Evolutionary conservation across 2,113 vertebrate species (phyloP).

Genomic region (Sorex araneus): DNA sequence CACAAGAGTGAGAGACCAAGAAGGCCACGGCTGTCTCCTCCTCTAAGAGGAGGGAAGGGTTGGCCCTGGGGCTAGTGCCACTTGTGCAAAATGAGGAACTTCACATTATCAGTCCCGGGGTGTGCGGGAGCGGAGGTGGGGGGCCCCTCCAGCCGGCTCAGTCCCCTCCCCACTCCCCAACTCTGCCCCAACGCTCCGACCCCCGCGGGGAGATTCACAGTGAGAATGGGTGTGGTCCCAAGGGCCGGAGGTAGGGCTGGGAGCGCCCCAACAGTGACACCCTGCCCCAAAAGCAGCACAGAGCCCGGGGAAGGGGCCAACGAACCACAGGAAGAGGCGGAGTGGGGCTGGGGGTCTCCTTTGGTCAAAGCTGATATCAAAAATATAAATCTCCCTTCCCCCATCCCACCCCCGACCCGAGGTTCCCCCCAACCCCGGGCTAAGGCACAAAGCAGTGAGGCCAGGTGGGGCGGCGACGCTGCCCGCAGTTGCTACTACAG

Average conservation of each 20-base stretch:
- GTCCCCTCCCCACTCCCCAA: conserved; percentile 78
- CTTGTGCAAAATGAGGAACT: conserved; percentile 88
- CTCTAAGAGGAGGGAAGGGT: conserved; percentile 60
- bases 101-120: conserved; percentile 86
- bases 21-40: conserved; percentile 53
- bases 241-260: conserved; percentile 85
- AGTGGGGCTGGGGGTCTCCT: conserved; percentile 82
- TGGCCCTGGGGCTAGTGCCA: conserved; percentile 85
- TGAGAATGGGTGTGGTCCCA: conserved; percentile 85
- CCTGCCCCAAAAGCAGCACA: conserved; percentile 79
- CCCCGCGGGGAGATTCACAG: conserved; percentile 85
- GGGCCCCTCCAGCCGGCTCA: conserved; percentile 82
- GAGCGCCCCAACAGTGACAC: conserved; percentile 76
- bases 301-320: conserved; percentile 65
- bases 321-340: conserved; percentile 81
- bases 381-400: conserved; percentile 79
- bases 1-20: conserved; percentile 50
- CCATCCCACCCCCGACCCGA: conserved; percentile 74
- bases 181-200: conserved; percentile 79
- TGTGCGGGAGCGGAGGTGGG: conserved; percentile 66
- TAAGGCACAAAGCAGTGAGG: conserved; percentile 85
- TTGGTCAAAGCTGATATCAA: conserved; percentile 83
- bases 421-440: conserved; percentile 67
- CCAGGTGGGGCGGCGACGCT: conserved; percentile 67
- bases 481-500: conserved; percentile 45